A percentile compares a stretch with the other conserved stretches of the same genome.
Conservation (phyloP, 1,140 invertebrate species). For the Microplitis mediator region DNA sequence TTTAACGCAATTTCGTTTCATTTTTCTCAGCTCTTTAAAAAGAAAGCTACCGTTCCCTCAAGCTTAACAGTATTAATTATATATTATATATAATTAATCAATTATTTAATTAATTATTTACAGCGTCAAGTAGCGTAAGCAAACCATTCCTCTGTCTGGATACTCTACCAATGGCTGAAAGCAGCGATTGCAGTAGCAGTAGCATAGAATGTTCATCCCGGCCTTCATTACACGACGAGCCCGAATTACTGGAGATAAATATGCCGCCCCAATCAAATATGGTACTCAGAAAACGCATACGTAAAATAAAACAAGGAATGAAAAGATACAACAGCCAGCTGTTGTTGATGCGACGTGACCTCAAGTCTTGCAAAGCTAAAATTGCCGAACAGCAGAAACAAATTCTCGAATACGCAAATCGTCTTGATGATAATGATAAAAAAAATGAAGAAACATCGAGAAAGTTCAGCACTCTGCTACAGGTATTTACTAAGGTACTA, state of each 20-base stretch:
- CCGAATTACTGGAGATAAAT: constrained; percentile 64
- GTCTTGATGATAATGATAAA: constrained; percentile 86
- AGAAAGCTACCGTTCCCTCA: too few species aligned
- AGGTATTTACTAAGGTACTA: constrained; percentile 67
- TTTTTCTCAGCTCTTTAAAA: too few species aligned
- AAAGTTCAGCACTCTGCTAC: constrained; percentile 85
- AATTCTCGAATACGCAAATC: constrained; percentile 79
- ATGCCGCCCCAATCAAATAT: constrained; percentile 79
- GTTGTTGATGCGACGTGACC: constrained; percentile 74
- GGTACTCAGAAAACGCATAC: constrained; percentile 81
- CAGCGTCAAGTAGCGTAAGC: constrained; percentile 66
- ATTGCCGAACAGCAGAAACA: constrained; percentile 83
- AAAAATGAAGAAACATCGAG: constrained; percentile 87
- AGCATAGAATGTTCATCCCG: constrained; percentile 56
- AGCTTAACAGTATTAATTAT: neutral
- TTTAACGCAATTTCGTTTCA: too few species aligned
- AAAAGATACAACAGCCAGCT: constrained; percentile 83
- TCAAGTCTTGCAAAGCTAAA: constrained; percentile 79
- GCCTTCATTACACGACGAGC: constrained; percentile 59
- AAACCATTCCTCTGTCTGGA: constrained; percentile 71
- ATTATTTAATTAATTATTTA: constrained; percentile 15
- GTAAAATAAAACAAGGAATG: constrained; percentile 87
- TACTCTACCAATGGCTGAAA: constrained; percentile 64
- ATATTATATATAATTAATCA: constrained; percentile 6
- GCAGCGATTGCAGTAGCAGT: constrained; percentile 51